Evolutionary conservation across 1,140 invertebrate genomes (phyloP).

Genomic region (Brachionus paranguensis): DNA sequence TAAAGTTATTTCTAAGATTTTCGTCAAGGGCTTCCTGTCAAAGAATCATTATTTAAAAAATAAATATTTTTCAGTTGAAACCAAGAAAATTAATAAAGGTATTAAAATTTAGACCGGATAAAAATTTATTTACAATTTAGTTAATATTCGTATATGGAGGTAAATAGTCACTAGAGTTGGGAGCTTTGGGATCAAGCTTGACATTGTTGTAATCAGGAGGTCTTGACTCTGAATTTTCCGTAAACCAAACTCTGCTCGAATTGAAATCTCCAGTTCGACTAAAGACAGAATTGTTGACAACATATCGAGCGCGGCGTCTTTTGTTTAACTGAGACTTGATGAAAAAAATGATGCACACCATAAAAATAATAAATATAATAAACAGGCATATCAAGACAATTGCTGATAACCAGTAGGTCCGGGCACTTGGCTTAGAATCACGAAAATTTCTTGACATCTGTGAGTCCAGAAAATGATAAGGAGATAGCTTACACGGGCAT

Average conservation of each 20-base stretch:
- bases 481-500: not conserved
- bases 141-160: not conserved
- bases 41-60: not conserved
- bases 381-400: not conserved
- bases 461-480: not conserved
- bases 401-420: not conserved
- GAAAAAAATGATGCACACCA: not conserved
- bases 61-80: not conserved
- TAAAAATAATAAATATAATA: not conserved
- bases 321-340: not conserved
- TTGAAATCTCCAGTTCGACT: not conserved
- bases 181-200: not conserved
- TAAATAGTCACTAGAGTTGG: not conserved
- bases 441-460: not conserved
- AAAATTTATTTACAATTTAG: not conserved
- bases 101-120: not conserved
- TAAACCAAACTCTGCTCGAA: constrained; percentile 17
- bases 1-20: not conserved
- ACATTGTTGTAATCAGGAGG: not conserved
- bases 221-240: not conserved
- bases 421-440: not conserved
- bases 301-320: not conserved
- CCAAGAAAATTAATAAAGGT: not conserved
- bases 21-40: not conserved
- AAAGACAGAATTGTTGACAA: not conserved